phyloP scores from a whole-genome alignment of 2,113 vertebrate genomes.

The Indri indri region DNA sequence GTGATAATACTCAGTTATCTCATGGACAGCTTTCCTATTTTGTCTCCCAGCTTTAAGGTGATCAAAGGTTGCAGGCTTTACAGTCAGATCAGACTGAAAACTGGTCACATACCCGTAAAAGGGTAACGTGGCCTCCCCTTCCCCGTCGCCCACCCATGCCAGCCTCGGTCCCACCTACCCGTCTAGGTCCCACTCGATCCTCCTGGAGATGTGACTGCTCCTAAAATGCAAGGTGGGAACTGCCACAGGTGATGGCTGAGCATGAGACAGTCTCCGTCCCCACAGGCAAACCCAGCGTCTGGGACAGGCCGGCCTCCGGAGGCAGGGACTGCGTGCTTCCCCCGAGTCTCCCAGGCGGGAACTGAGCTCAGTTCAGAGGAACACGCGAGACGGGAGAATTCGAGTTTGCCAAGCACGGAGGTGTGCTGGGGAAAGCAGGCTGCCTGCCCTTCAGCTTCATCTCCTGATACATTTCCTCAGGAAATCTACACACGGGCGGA shows the following conservation, averaged over 20 bases:
- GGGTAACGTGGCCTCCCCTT: accelerated
- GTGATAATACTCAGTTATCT: background rate
- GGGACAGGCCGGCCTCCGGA: background rate
- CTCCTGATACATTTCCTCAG: background rate
- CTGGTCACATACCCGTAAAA: background rate
- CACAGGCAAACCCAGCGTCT: too few relatives aligned
- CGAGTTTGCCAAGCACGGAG: accelerated
- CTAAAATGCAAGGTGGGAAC: background rate
- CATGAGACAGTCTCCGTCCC: background rate
- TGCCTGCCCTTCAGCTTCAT: background rate
- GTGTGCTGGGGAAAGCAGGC: background rate
- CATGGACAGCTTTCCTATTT: background rate
- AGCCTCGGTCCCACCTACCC: accelerated
- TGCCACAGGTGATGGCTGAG: accelerated
- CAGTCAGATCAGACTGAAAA: background rate
- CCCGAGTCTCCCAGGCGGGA: background rate
- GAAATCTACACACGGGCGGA: background rate
- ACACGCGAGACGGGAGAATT: accelerated
- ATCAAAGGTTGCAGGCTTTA: background rate
- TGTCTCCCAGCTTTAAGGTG: background rate
- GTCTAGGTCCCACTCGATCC: background rate
- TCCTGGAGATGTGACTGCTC: background rate
- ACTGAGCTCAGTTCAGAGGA: background rate
- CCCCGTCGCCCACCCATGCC: background rate
- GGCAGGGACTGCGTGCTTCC: background rate